Base-by-base conservation (phyloP, 2,797 vertebrate species). In the Microchirus variegatus region DNA sequence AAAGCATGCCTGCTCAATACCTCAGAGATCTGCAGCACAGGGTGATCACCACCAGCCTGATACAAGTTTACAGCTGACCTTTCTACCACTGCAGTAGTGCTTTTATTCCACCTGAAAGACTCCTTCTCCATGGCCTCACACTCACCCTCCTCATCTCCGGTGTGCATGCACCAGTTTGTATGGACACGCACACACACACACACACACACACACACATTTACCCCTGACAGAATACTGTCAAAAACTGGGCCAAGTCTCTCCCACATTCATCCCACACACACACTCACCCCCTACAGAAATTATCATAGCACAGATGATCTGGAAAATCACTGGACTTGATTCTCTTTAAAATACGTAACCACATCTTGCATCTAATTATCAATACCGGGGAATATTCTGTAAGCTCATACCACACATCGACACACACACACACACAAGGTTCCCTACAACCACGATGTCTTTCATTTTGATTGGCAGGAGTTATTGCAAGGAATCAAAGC, bases 21-120 rank as follows among this genome's bases (percentile, higher is more conserved):
- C 86, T 83, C 86, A 83, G 78, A 93, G 91, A 92, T 93, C 90
- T 90, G 90, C 90, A 63, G 86, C 84, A 78, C 87, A 79, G 87
- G 89, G 92, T 90, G 91, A 92, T 93, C 83, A 92, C 88, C 70
- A 88, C 91, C 85, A 85, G 78, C 89, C 91, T 91, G 90, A 91
- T 89, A 91, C 80, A 92, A 85, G 84, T 90, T 90, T 91, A 92
- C 93, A 91, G 88, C 82, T 92, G 93, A 95, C 94, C 94, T 95
- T 95, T 94, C 85, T 75, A 10, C 75, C 70, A 82, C 86, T 79
- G 83, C 82, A 84, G 85, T 86, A 85, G 91, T 89, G 89, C 79
- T 91, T 91, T 94, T 86, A 89, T 93, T 90, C 87, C 85, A 90
- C 82, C 82, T 87, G 83, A 87, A 87, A 73, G 84, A 85, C 78